Base-by-base conservation (phyloP, 35 echinoderm and acorn worm species). In the Nesometra sesokonis region DNA sequence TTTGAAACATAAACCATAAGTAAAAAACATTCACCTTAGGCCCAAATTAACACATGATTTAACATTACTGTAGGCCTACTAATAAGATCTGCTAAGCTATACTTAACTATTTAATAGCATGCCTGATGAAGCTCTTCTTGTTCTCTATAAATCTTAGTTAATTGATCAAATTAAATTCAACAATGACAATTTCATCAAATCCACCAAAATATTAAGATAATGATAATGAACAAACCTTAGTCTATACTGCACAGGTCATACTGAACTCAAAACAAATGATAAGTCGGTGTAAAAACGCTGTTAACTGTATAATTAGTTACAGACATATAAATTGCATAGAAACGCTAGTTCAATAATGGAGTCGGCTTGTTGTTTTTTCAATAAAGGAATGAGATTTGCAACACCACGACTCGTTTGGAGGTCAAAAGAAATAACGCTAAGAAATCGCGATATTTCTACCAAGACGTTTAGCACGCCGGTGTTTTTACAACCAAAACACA, bases 381-480 rank as follows among this genome's bases (percentile, higher is more conserved):
- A 88, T 85, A 93, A 93, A 93, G 80, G 91, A 93, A 93, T 84
- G 91, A 87, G 80, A 88, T 93, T 93, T 93, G 79, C 76, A 88
- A 82, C 82, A 84, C 77, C 82, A 80, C 90, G 90, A 87, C 82
- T 85, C 81, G 83, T 88, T 85, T 81, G 91, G 88, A 88, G 91
- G 87, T 88, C 87, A 85, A 88, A 93, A 46, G 81, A 93, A 89
- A 39, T 29, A 78, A 35, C 57, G 76, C 76, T 82, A 88, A 93
- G 88, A 93, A 88, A 80, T 88, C 77, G 80, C 91, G 35, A 93
- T 84, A 93, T 82, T 77, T 57, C 82, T 47, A 47, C 52, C 38
- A 80, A 57, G 79, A 81, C 67, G 38, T 67, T 35, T 17, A 83
- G 87, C 52, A 57, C 79, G 47, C 46, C 80, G 79, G 47, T 52